These are phyloP conservation scores for Smithornis capensis DNA, from an alignment of 2,113 vertebrate genomes.

Conservation along the genomic window DNA sequence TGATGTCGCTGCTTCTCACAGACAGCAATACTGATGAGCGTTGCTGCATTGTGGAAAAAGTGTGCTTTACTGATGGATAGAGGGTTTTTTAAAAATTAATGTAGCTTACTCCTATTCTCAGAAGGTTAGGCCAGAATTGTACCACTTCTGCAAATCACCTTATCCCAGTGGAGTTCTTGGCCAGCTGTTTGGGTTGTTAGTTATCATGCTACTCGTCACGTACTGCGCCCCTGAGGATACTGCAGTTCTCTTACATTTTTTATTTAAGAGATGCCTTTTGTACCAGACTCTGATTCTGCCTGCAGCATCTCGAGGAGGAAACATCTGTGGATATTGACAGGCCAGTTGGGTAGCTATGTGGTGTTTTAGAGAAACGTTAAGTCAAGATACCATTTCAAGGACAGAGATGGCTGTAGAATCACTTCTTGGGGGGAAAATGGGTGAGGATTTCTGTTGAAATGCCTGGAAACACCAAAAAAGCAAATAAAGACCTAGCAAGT, in stretches of 20 bases:
- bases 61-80: neutral
- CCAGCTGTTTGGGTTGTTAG: neutral
- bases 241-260: neutral
- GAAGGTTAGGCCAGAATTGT: neutral
- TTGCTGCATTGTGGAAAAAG: neutral
- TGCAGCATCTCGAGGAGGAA: neutral
- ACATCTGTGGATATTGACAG: neutral
- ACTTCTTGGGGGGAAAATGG: neutral
- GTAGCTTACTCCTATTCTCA: neutral
- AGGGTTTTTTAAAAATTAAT: neutral
- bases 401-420: neutral
- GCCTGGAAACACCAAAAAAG: neutral
- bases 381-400: neutral
- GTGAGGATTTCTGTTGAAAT: neutral
- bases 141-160: neutral
- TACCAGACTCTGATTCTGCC: neutral
- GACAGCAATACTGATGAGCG: neutral
- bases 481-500: neutral
- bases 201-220: neutral
- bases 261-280: neutral
- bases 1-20: neutral
- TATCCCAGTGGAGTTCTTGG: neutral
- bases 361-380: fast-evolving
- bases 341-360: neutral
- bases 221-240: neutral